A percentile compares a stretch with the other conserved stretches of the same genome.
Evolutionary conservation across 2,888 invertebrate genomes (phyloP).

Genomic region (Tipula unca): DNA sequence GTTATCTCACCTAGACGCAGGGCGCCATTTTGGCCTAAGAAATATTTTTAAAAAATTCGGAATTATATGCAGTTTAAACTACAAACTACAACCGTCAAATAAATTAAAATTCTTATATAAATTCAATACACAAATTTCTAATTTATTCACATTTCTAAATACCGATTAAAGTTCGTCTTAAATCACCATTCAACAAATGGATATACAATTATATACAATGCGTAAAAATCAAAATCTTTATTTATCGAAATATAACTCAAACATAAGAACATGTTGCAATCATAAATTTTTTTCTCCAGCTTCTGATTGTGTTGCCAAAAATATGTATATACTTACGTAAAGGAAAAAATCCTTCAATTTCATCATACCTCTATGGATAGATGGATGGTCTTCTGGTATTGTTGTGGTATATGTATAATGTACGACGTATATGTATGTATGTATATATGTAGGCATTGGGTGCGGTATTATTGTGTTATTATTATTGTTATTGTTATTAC

Average conservation of each 20-base stretch:
- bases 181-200: no score
- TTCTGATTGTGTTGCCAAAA: background rate
- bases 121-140: no score
- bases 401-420: background rate
- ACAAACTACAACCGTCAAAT: no score
- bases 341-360: background rate
- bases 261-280: background rate
- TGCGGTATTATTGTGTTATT: background rate
- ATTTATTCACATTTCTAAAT: no score
- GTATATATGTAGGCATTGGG: background rate
- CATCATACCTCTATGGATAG: background rate
- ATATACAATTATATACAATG: background rate
- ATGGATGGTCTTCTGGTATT: background rate
- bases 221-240: background rate
- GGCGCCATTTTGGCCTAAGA: no score
- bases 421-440: no score
- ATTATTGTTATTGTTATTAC: background rate
- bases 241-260: background rate
- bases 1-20: no score
- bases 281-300: background rate
- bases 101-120: no score
- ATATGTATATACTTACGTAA: background rate
- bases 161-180: no score
- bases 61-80: no score
- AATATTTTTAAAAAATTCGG: no score